Evolutionary conservation across 2,797 vertebrate species (phyloP).

Genomic region (Intellagama lesueurii): DNA sequence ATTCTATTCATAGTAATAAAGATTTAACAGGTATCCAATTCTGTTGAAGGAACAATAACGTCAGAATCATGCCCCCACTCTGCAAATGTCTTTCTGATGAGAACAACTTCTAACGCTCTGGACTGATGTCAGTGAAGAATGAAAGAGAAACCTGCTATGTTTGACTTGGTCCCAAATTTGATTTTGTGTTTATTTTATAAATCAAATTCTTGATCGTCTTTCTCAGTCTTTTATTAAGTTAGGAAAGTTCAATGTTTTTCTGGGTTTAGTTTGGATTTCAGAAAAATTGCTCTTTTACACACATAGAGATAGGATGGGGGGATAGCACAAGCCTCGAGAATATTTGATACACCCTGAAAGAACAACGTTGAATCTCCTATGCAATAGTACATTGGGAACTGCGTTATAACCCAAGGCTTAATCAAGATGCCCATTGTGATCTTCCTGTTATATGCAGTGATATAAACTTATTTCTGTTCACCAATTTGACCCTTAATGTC

Average conservation of each 20-base stretch:
- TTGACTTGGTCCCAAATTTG: neutral
- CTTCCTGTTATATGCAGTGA: neutral
- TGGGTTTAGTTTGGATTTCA: neutral
- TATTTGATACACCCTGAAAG: neutral
- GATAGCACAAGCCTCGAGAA: neutral
- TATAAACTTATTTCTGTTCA: neutral
- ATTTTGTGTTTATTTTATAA: slow-evolving; percentile 34
- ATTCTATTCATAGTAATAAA: neutral
- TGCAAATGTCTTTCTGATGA: slow-evolving; percentile 5
- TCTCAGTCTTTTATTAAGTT: neutral
- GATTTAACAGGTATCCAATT: neutral
- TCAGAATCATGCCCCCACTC: fast-evolving
- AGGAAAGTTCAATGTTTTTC: neutral
- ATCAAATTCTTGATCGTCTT: neutral
- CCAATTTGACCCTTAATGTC: neutral
- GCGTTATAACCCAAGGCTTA: neutral
- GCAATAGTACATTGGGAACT: neutral
- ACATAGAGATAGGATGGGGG: neutral
- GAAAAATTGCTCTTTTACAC: neutral
- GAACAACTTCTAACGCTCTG: neutral
- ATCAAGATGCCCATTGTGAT: neutral
- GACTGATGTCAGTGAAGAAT: slow-evolving; percentile 10
- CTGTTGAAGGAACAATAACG: slow-evolving; percentile 9
- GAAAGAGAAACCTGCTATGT: slow-evolving; percentile 18
- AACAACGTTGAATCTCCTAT: neutral